phyloP scores from a whole-genome alignment of 2,797 vertebrate species.

The Manis javanica region DNA sequence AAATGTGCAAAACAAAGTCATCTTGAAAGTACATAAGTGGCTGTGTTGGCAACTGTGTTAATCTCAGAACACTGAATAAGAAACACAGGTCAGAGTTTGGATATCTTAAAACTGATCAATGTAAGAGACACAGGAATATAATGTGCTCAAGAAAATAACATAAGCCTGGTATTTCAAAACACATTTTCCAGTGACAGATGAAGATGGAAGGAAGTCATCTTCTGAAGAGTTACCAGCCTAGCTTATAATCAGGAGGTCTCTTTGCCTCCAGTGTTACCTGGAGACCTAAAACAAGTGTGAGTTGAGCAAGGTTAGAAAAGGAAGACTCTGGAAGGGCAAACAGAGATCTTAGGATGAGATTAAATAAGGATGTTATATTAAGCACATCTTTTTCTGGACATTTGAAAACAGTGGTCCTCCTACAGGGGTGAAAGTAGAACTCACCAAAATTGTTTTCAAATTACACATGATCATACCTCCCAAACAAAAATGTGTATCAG shows the following conservation, averaged over 20 bases:
- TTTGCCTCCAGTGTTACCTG: rapidly evolving
- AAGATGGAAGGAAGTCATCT: background rate
- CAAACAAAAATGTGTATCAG: background rate
- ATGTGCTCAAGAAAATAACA: background rate
- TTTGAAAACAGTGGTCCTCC: background rate
- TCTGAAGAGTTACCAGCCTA: background rate
- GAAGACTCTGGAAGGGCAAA: background rate
- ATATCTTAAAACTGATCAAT: background rate
- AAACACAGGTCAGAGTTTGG: background rate
- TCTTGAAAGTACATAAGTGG: background rate
- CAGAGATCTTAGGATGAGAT: background rate
- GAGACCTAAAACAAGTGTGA: background rate
- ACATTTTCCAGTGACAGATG: background rate
- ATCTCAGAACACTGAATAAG: background rate
- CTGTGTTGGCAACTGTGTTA: background rate
- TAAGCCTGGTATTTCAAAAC: background rate
- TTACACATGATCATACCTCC: background rate
- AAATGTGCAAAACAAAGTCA: slow-evolving; percentile 24
- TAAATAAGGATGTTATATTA: background rate
- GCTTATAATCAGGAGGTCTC: background rate
- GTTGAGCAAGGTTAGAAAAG: background rate
- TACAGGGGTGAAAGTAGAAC: background rate
- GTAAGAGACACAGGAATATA: background rate
- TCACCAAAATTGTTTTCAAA: background rate
- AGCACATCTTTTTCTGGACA: background rate